Conservation (phyloP, 2,113 vertebrate genomes). For the Centropus unirufus region DNA sequence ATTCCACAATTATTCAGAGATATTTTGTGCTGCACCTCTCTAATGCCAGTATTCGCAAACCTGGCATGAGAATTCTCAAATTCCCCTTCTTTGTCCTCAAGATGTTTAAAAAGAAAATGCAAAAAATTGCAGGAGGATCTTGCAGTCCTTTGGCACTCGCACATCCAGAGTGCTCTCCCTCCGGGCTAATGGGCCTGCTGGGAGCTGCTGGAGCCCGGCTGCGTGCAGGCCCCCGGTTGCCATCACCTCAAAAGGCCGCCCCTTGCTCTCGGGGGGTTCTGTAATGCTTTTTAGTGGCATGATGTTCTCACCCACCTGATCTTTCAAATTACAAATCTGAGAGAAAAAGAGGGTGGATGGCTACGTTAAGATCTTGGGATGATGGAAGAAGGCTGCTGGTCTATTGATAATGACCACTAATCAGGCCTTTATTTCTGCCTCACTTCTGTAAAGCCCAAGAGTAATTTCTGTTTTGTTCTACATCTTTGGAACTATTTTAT, state of each 20-base stretch:
- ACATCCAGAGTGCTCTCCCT: neutral
- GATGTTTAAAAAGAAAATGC: neutral
- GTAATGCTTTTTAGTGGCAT: neutral
- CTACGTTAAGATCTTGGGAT: neutral
- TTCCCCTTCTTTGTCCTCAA: neutral
- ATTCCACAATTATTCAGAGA: neutral
- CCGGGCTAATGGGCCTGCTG: no score
- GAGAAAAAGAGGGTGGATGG: neutral
- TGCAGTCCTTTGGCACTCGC: neutral
- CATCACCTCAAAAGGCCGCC: neutral
- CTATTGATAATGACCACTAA: neutral
- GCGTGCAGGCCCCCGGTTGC: neutral
- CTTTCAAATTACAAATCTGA: neutral
- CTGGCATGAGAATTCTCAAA: neutral
- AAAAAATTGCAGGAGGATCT: neutral
- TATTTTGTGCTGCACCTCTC: neutral
- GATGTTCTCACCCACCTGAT: neutral
- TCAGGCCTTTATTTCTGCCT: neutral
- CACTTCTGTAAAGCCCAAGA: neutral
- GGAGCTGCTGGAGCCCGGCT: neutral
- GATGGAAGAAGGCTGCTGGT: neutral
- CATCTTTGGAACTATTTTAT: neutral
- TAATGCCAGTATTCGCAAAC: no score
- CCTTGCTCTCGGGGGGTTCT: neutral
- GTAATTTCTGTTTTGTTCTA: neutral